phyloP scores from a whole-genome alignment of 1,140 invertebrate species.

The Neotoxoptera formosana region DNA sequence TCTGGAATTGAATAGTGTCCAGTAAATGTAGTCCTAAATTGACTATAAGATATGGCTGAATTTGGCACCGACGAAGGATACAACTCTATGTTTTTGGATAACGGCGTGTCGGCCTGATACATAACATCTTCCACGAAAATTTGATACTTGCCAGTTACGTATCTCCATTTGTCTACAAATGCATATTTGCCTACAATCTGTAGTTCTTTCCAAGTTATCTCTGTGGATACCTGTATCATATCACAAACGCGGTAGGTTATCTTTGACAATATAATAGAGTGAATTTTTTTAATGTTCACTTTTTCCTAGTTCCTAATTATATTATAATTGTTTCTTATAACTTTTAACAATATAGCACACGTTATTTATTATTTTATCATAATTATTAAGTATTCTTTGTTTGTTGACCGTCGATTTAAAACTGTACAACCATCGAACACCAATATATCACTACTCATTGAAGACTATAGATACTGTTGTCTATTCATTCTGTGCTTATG shows the following conservation, averaged over 20 bases:
- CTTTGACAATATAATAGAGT: neutral
- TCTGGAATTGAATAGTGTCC: neutral
- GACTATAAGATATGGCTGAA: neutral
- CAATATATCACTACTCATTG: too few species aligned
- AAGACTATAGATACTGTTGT: too few species aligned
- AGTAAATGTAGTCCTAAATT: neutral
- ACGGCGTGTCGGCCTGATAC: neutral
- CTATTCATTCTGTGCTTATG: too few species aligned
- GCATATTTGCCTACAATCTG: neutral
- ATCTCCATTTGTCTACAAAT: neutral
- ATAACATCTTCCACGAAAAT: neutral
- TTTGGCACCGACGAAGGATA: neutral
- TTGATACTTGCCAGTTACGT: neutral
- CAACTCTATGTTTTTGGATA: neutral
- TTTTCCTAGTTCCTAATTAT: too few species aligned
- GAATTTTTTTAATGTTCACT: too few species aligned
- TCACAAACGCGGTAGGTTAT: neutral
- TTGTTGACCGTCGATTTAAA: too few species aligned
- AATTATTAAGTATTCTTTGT: too few species aligned
- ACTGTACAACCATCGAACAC: too few species aligned
- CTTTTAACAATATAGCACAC: too few species aligned
- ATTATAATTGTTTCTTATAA: too few species aligned
- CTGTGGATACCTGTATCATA: neutral
- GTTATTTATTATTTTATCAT: too few species aligned
- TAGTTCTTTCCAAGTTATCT: constrained; percentile 12